Evolutionary conservation across 1,140 invertebrate species (phyloP), one percentile per base, ranked within the genome.

Genomic region (Bombus vancouverensis): DNA sequence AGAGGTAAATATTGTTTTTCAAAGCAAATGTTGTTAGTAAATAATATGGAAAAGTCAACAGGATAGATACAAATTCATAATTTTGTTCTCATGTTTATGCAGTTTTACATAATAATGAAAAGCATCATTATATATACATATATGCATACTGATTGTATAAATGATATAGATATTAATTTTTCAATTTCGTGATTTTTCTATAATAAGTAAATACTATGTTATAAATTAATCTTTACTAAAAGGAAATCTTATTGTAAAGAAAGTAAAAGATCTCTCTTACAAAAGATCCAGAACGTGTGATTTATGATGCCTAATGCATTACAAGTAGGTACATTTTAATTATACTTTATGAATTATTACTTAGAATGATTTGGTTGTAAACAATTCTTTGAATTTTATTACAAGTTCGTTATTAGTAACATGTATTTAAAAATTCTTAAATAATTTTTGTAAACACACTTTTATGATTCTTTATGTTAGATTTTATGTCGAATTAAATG

Each of bases 1-100:
- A 68, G 73, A 75, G 47, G 66, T 71, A 71, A 88, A 65, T 74
- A 86, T 78, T 81, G 18, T n/a, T 77, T 72, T 37, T 28, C 4
- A 68, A 57, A 65, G 37, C 74, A 88, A 82, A 86, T 68, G 62
- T 22, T 39, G 47, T 86, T 47, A 59, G 32, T 62, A 62, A 32
- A 72, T 70, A 59, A 80, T 39, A 57, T 34, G 25, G 6, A 34
- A 62, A 53, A 53, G 15, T 59, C 0, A 62, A 18, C 28, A 65
- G 18, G 22, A 32, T 53, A 42, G 6, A 81, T 59, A 62, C 5
- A 73, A 73, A 44, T 47, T 79, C 6, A 8, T 37, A 18, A 47
- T 18, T 79, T 68, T 2, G 15, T 66, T 32, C n/a, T 53, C 10
- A 15, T 59, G 15, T 28, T 39, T 37, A 22, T 81, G 3, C 3